These are phyloP conservation scores for Reinhardtius hippoglossoides DNA, from an alignment of 2,113 vertebrate genomes.

Conservation along the genomic window DNA sequence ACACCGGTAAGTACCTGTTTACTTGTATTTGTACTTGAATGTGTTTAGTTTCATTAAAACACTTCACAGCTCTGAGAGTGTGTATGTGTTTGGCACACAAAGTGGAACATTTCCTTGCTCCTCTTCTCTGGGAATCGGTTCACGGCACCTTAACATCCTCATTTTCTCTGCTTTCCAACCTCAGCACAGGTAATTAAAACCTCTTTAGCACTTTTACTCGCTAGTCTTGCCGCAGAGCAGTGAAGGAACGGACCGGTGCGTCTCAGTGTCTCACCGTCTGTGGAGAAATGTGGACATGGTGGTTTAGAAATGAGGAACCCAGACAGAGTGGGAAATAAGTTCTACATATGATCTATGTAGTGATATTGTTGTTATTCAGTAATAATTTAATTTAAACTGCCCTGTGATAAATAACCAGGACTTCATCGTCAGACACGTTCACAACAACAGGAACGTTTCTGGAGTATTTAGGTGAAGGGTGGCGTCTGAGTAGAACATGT, in stretches of 20 bases:
- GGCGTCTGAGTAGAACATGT: too few relatives aligned
- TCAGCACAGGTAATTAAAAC: slow-evolving; percentile 89
- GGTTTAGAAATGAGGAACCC: neutral
- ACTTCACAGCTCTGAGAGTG: neutral
- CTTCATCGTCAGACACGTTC: neutral
- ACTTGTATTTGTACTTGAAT: neutral
- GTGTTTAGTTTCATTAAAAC: neutral
- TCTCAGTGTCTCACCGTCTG: slow-evolving; percentile 60
- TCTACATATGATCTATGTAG: neutral
- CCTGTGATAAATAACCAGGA: neutral
- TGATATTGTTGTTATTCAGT: neutral
- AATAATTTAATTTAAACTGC: neutral
- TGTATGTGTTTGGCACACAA: neutral
- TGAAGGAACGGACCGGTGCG: slow-evolving; percentile 55
- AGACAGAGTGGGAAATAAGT: neutral
- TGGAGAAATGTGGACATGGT: neutral
- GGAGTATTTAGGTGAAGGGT: too few relatives aligned
- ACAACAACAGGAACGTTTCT: too few relatives aligned
- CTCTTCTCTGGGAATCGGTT: neutral
- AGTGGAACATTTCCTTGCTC: slow-evolving; percentile 24
- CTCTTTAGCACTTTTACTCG: slow-evolving; percentile 84
- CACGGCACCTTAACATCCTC: neutral
- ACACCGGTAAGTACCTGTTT: neutral
- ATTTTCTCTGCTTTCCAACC: slow-evolving; percentile 67
- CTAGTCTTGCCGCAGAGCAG: slow-evolving; percentile 84